phyloP scores from a whole-genome alignment of 2,888 invertebrate genomes.

The Synergus laeviventris region DNA sequence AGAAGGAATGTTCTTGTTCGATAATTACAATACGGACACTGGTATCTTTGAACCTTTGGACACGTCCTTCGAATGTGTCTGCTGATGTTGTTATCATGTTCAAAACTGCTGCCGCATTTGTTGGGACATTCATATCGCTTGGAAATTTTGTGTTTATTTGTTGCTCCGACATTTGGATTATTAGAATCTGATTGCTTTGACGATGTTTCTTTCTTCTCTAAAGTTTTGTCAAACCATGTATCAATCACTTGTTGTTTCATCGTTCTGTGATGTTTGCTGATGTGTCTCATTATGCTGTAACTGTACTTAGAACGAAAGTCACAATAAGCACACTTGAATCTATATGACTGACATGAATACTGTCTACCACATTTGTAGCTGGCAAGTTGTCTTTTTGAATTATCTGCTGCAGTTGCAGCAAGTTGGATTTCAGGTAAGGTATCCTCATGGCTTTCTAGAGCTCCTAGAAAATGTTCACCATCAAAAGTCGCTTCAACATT shows the following conservation, averaged over 20 bases:
- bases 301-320: conserved; percentile 15
- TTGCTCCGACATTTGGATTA: background rate
- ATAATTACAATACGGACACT: conserved; percentile 18
- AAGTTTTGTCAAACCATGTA: background rate
- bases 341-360: background rate
- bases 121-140: conserved; percentile 19
- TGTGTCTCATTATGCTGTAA: conserved; percentile 31
- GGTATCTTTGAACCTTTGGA: conserved; percentile 11
- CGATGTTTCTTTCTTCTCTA: background rate
- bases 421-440: background rate
- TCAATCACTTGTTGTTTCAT: background rate
- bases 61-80: conserved; percentile 15
- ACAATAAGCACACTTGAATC: conserved; percentile 20
- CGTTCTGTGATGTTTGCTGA: conserved; percentile 12
- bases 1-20: conserved; percentile 3
- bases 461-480: background rate
- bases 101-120: conserved; percentile 10
- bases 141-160: background rate
- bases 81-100: conserved; percentile 20
- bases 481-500: background rate
- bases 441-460: background rate
- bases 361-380: conserved; percentile 2
- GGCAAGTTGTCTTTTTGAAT: background rate
- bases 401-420: background rate
- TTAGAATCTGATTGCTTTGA: background rate